Conservation (phyloP, 2,888 invertebrate species). For the Thereva nobilitata region DNA sequence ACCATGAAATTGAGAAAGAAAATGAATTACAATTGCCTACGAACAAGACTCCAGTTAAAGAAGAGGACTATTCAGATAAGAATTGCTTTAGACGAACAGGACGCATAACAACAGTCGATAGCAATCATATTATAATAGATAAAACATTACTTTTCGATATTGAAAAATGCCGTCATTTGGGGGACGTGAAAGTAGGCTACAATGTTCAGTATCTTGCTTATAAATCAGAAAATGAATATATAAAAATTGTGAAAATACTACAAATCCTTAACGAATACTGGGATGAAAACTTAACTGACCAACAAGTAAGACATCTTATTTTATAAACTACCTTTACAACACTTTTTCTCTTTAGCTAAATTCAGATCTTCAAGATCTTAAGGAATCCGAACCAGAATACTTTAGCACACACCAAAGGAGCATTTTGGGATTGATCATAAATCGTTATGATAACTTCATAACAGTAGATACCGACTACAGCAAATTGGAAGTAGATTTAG, state of each 20-base stretch:
- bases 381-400: slow-evolving; percentile 46
- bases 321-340: no score
- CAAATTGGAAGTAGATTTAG: slow-evolving; percentile 65
- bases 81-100: slow-evolving; percentile 58
- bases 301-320: slow-evolving; percentile 45
- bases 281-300: slow-evolving; percentile 57
- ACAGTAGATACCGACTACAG: slow-evolving; percentile 61
- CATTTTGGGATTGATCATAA: slow-evolving; percentile 48
- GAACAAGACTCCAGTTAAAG: no score
- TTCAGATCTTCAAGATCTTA: slow-evolving; percentile 45
- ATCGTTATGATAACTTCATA: slow-evolving; percentile 47
- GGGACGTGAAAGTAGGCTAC: slow-evolving; percentile 59
- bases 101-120: slow-evolving; percentile 63
- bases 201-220: slow-evolving; percentile 64
- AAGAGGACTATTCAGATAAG: slow-evolving; percentile 39
- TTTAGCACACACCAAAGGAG: slow-evolving; percentile 51
- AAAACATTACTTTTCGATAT: slow-evolving; percentile 62
- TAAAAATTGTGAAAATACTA: slow-evolving; percentile 64
- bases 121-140: slow-evolving; percentile 65
- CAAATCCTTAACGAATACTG: slow-evolving; percentile 61
- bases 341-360: slow-evolving; percentile 44
- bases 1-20: slow-evolving; percentile 49
- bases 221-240: slow-evolving; percentile 57
- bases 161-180: slow-evolving; percentile 37
- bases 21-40: neutral